Base-by-base conservation (phyloP, 2,888 invertebrate species). In the Adelognathus sp. region DNA sequence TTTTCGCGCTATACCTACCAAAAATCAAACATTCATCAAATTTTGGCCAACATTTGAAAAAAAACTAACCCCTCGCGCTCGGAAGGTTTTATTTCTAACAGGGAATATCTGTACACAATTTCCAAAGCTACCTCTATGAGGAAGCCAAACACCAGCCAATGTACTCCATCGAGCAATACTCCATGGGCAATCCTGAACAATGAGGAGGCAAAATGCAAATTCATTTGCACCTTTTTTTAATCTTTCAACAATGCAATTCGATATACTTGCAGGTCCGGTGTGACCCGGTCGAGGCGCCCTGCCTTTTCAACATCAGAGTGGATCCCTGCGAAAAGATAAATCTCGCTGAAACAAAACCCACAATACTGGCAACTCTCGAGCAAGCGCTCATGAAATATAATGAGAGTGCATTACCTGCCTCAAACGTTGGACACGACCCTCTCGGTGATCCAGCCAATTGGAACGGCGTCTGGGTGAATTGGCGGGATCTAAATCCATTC, bases 401-500 rank as follows among this genome's bases (percentile, higher is more conserved):
- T n/a, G 83, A 88, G 50, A 91, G 91, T 0, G 91, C 92, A 0
- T 66, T 92, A 14, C 87, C 91, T 0, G 90, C 93, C 0, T 91
- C 91, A 70, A 93, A 93, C 75, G 82, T 91, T 0, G 91, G 92
- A 0, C 83, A 88, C 0, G 93, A 93, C 80, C 89, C 91, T 0
- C 90, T 89, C 1, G 92, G 93, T 0, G 92, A 94, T 89, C 94
- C 95, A 0, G 83, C 84, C 0, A 82, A 90, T 4, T 94, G 93
- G 91, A 92, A 93, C 64, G 92, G 92, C 63, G 92, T 93, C 0
- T 95, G 95, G 95, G 92, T 92, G 1, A 92, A 91, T 82, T 95
- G 94, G 95, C 88, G 91, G 83, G 94, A 94, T 39, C 61, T 83
- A 0, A 18, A 66, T 61, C 72, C 72, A 0, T 3, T 58, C 33